Percentiles rank a stretch among this genome's conserved stretches.
phyloP scores from a whole-genome alignment of 1,140 invertebrate genomes.

The Meteorus sp. region DNA sequence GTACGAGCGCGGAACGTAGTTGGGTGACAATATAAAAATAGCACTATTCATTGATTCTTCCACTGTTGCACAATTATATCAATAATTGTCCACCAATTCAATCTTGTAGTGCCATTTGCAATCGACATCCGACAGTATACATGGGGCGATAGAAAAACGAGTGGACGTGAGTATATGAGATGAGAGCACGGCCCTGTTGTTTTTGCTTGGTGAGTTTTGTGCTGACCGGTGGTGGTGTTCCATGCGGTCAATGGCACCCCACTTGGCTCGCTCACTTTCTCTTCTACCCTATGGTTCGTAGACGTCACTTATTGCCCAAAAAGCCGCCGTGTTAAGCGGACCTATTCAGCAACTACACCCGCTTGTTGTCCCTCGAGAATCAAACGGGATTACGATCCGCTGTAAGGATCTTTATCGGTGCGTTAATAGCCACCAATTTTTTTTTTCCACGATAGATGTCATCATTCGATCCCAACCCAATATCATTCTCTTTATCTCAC shows the following conservation, averaged over 20 bases:
- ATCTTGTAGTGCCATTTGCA: no score
- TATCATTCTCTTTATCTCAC: no score
- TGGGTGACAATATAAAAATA: no score
- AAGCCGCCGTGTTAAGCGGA: constrained; percentile 21
- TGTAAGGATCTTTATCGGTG: constrained; percentile 16
- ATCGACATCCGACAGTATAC: no score
- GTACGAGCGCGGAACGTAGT: no score
- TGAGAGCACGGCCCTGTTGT: background rate
- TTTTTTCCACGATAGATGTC: constrained; percentile 1
- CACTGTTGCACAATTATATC: no score
- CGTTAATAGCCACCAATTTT: constrained; percentile 5
- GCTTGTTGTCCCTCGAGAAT: constrained; percentile 22
- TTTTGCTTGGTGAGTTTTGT: constrained; percentile 18
- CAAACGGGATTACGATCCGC: constrained; percentile 17
- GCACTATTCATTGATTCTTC: no score
- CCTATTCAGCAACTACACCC: constrained; percentile 2
- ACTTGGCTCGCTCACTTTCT: constrained; percentile 8
- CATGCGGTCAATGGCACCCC: constrained; percentile 13
- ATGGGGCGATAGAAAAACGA: constrained; percentile 6
- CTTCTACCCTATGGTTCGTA: constrained; percentile 16
- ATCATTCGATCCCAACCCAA: no score
- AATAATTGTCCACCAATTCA: no score
- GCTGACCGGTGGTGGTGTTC: constrained; percentile 19
- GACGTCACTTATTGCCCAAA: constrained; percentile 21
- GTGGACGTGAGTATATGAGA: background rate